Percentiles rank a stretch among this genome's conserved stretches.
These are phyloP conservation scores for Theretra japonica DNA, from an alignment of 2,888 invertebrate genomes.

Conservation along the genomic window DNA sequence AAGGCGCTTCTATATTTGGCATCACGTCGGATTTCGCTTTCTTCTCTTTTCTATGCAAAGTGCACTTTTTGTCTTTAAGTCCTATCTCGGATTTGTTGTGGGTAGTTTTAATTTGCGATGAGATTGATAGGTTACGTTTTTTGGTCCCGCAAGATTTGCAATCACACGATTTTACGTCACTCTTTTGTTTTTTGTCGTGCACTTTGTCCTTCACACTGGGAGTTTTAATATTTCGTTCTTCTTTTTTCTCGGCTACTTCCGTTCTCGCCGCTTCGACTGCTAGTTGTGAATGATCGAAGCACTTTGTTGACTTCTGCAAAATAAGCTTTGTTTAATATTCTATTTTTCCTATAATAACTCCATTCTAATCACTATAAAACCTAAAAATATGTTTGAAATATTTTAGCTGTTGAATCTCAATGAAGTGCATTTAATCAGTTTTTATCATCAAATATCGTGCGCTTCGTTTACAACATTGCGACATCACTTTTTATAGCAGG, in stretches of 20 bases:
- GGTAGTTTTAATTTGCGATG: conserved; percentile 74
- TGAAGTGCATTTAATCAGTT: neutral
- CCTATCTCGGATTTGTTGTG: conserved; percentile 78
- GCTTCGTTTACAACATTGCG: neutral
- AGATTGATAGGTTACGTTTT: conserved; percentile 70
- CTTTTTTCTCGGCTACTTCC: neutral
- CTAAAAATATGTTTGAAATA: neutral
- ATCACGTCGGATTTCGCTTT: conserved; percentile 64
- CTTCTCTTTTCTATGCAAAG: conserved; percentile 68
- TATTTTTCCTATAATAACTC: neutral
- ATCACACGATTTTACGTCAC: conserved; percentile 53
- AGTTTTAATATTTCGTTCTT: conserved; percentile 27
- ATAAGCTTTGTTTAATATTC: conserved; percentile 27
- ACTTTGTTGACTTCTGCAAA: conserved; percentile 74
- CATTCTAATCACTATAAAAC: neutral
- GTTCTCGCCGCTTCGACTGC: conserved; percentile 47
- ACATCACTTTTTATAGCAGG: neutral
- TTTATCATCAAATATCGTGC: neutral
- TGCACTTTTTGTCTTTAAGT: conserved; percentile 73
- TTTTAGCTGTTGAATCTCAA: neutral
- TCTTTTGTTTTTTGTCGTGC: conserved; percentile 51
- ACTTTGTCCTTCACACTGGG: conserved; percentile 44
- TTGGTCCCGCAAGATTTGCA: conserved; percentile 66
- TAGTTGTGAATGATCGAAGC: conserved; percentile 75
- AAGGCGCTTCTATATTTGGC: conserved; percentile 63